Percentiles rank a stretch among this genome's conserved stretches.
Conservation (phyloP, 92 coral and sea anemone species). For the Nematostella vectensis region DNA sequence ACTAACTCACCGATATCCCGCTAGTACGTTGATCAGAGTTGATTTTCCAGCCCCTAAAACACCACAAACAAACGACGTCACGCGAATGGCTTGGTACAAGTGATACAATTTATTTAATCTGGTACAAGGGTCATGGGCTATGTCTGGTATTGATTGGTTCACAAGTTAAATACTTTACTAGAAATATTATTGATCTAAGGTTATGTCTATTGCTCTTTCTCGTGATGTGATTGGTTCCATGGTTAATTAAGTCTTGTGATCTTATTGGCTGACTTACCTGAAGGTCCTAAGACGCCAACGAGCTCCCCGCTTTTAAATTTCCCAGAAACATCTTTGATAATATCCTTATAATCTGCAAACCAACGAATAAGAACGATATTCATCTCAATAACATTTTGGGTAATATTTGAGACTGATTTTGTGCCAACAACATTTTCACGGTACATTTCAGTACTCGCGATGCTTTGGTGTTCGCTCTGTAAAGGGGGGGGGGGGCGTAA, state of each 20-base stretch:
- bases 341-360: constrained; percentile 63
- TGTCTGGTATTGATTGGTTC: too few relatives aligned
- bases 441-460: neutral
- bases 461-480: too few relatives aligned
- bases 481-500: constrained; percentile 3
- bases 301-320: constrained; percentile 82
- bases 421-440: neutral
- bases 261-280: too few relatives aligned
- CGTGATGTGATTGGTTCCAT: too few relatives aligned
- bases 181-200: too few relatives aligned
- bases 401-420: neutral
- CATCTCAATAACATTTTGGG: constrained; percentile 1
- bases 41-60: constrained; percentile 99
- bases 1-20: constrained; percentile 76
- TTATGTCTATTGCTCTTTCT: too few relatives aligned
- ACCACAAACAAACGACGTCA: too few relatives aligned
- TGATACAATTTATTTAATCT: too few relatives aligned
- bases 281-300: constrained; percentile 96
- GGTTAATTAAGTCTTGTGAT: too few relatives aligned
- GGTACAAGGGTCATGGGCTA: too few relatives aligned
- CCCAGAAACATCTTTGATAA: constrained; percentile 88
- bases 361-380: neutral
- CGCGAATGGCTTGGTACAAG: too few relatives aligned
- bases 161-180: too few relatives aligned
- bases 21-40: constrained; percentile 82